Conservation (phyloP, 2,888 invertebrate species). For the Zaprionus bogoriensis region DNA sequence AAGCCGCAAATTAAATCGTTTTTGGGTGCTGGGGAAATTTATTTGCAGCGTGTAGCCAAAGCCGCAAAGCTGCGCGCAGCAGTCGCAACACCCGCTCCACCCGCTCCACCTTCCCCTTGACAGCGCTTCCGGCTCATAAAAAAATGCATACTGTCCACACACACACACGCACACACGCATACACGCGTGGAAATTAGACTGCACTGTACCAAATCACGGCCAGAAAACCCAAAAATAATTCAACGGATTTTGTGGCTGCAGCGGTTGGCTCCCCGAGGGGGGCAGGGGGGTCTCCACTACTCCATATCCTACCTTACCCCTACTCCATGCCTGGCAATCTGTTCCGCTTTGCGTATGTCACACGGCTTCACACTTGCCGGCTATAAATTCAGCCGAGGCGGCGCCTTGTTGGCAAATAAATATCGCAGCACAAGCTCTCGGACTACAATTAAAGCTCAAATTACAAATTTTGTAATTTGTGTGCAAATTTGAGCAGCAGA, state of each 20-base stretch:
- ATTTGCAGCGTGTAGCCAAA: constrained; percentile 48
- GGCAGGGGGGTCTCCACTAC: not conserved
- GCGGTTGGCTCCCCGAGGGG: constrained; percentile 37
- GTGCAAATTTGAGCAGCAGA: constrained; percentile 17
- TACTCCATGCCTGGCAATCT: no score
- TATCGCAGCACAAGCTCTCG: constrained; percentile 23
- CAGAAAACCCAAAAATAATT: constrained; percentile 68
- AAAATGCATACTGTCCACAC: constrained; percentile 28
- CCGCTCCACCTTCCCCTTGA: constrained; percentile 3
- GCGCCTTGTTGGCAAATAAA: constrained; percentile 73
- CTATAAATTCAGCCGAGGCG: constrained; percentile 56
- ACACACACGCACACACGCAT: not conserved
- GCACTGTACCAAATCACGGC: constrained; percentile 58
- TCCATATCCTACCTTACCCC: no score
- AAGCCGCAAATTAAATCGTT: constrained; percentile 79
- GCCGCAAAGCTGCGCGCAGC: constrained; percentile 52
- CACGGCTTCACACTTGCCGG: constrained; percentile 43
- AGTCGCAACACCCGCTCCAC: no score
- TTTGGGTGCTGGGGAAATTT: constrained; percentile 59
- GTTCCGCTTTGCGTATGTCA: constrained; percentile 1
- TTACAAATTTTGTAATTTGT: constrained; percentile 32
- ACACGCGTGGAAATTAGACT: constrained; percentile 5
- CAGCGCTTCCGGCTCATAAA: constrained; percentile 15
- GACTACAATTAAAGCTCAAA: constrained; percentile 63
- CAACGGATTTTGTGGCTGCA: constrained; percentile 67